phyloP scores from a whole-genome alignment of 1,140 invertebrate species.

The Solenopsis fugax region DNA sequence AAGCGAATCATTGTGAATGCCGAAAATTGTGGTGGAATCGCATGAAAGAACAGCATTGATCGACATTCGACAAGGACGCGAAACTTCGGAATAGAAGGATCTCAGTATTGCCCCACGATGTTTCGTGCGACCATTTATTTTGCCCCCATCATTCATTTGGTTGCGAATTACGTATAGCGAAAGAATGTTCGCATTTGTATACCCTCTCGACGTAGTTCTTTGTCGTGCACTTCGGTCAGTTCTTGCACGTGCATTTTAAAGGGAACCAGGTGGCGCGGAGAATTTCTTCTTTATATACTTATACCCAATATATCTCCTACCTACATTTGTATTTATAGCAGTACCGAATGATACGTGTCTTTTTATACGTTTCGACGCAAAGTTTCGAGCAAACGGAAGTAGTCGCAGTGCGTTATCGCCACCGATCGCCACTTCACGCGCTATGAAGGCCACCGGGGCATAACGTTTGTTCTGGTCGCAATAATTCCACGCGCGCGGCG shows the following conservation, averaged over 20 bases:
- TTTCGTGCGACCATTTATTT: not conserved
- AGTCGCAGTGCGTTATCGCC: not conserved
- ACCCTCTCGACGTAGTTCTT: not conserved
- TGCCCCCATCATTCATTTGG: not conserved
- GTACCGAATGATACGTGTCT: not conserved
- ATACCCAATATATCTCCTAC: not conserved
- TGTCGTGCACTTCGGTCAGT: not conserved
- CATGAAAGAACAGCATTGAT: constrained; percentile 34
- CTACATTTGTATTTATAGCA: not conserved
- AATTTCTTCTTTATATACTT: not conserved
- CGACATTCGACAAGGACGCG: constrained; percentile 23
- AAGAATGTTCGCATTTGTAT: not conserved
- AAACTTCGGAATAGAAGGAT: not conserved
- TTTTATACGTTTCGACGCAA: not conserved
- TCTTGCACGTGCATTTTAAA: constrained; percentile 8
- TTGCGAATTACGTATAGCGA: not conserved
- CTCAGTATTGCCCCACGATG: not conserved
- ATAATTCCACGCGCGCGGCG: constrained; percentile 33
- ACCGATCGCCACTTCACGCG: not conserved
- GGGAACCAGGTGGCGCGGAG: not conserved
- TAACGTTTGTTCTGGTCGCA: constrained; percentile 48
- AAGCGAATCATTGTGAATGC: constrained; percentile 44
- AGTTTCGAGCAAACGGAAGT: not conserved
- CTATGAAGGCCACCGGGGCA: not conserved
- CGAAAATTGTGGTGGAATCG: constrained; percentile 41